Evolutionary conservation across 2,888 invertebrate genomes (phyloP).

Genomic region (Acanthosoma haemorrhoidale): DNA sequence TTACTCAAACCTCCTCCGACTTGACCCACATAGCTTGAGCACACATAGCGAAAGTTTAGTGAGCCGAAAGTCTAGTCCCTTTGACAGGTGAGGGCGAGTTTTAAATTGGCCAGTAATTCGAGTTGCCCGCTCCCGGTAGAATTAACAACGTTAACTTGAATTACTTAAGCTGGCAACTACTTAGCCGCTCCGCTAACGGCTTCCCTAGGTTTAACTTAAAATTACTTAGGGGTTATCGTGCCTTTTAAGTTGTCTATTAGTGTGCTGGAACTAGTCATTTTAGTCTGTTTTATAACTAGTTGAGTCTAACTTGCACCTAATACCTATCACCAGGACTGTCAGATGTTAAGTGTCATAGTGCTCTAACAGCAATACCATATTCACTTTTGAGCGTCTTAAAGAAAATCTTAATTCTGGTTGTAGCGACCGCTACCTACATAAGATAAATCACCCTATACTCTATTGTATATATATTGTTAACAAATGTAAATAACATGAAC

Average conservation of each 20-base stretch:
- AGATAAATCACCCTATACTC: no score
- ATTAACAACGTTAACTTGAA: not conserved
- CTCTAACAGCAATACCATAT: no score
- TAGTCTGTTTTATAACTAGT: not conserved
- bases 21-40: no score
- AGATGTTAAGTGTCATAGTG: no score
- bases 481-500: no score
- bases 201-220: not conserved
- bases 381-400: no score
- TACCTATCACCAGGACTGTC: not conserved
- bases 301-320: not conserved
- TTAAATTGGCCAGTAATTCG: not conserved
- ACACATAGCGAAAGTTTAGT: no score
- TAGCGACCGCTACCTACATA: no score
- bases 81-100: not conserved
- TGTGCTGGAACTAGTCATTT: not conserved
- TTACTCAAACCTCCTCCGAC: no score
- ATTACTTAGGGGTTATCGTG: not conserved
- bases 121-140: not conserved
- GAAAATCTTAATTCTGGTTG: no score
- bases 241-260: conserved; percentile 10
- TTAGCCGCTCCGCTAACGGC: not conserved
- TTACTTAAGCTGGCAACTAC: not conserved
- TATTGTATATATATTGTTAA: no score
- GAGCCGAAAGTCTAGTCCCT: not conserved